These are phyloP conservation scores for Delphinapterus leucas DNA, from an alignment of 2,113 vertebrate species.

Conservation along the genomic window DNA sequence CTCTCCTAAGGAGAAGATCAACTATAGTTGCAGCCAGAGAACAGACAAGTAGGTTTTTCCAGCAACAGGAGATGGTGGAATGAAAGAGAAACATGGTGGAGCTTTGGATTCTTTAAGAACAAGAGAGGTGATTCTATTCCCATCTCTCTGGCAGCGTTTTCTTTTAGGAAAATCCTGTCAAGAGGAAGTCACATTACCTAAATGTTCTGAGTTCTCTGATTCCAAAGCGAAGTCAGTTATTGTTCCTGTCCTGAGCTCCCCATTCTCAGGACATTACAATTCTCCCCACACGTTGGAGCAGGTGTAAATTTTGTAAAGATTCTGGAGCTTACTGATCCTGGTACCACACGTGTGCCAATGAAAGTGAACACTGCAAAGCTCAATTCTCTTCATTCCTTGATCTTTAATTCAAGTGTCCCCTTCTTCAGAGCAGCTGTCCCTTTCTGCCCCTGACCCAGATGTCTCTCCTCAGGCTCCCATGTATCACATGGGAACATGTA, in stretches of 20 bases:
- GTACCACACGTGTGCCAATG: neutral
- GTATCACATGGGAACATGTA: too few relatives aligned
- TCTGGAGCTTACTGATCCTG: neutral
- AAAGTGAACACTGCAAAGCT: neutral
- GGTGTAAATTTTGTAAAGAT: neutral
- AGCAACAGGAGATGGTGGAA: neutral
- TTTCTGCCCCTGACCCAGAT: neutral
- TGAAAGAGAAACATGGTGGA: neutral
- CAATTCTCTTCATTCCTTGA: neutral
- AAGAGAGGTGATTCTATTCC: neutral
- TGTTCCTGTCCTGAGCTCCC: neutral
- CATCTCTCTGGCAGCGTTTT: neutral
- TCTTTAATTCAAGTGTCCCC: neutral
- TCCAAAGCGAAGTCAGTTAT: neutral
- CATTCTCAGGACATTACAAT: neutral
- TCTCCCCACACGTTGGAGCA: neutral
- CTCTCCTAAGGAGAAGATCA: neutral
- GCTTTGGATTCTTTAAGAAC: neutral
- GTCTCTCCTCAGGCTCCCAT: neutral
- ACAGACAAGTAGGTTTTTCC: neutral
- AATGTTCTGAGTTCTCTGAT: slow-evolving; percentile 10
- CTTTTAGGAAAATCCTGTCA: neutral
- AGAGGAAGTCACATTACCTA: neutral
- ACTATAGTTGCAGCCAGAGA: neutral
- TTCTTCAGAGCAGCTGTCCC: neutral